Conservation (phyloP, 2,113 vertebrate species). For the Anseranas semipalmata region DNA sequence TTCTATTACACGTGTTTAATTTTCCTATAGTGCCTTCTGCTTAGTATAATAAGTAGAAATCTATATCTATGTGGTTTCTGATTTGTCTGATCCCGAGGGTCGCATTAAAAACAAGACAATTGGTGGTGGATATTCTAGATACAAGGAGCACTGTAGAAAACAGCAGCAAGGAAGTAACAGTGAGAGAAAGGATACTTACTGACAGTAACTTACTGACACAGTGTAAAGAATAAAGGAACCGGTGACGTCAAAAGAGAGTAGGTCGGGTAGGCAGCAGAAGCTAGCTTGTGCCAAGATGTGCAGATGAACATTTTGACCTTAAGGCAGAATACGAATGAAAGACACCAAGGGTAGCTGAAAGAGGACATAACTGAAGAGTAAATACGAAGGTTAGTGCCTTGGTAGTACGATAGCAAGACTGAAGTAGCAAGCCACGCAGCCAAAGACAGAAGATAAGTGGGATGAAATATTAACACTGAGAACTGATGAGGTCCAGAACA, state of each 20-base stretch:
- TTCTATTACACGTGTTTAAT: neutral
- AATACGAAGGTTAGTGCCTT: neutral
- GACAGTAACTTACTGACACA: neutral
- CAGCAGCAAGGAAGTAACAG: neutral
- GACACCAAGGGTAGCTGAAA: neutral
- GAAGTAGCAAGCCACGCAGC: neutral
- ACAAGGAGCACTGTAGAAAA: neutral
- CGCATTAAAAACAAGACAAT: neutral
- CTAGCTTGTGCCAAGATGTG: neutral
- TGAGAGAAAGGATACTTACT: neutral
- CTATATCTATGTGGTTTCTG: neutral
- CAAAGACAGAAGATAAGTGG: neutral
- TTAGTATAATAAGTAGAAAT: neutral
- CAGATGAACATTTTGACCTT: neutral
- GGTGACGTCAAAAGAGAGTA: neutral
- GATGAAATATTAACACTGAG: neutral
- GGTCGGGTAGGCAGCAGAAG: neutral
- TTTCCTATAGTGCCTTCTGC: neutral
- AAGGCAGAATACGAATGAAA: neutral
- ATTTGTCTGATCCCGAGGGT: neutral
- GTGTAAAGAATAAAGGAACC: neutral
- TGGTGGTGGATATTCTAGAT: neutral
- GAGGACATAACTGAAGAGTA: neutral
- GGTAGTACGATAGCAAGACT: rapidly evolving
- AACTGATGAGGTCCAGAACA: neutral